Evolutionary conservation across 2,888 invertebrate genomes (phyloP), one percentile per base, ranked within the genome.

Genomic region (Coenonympha glycerion): DNA sequence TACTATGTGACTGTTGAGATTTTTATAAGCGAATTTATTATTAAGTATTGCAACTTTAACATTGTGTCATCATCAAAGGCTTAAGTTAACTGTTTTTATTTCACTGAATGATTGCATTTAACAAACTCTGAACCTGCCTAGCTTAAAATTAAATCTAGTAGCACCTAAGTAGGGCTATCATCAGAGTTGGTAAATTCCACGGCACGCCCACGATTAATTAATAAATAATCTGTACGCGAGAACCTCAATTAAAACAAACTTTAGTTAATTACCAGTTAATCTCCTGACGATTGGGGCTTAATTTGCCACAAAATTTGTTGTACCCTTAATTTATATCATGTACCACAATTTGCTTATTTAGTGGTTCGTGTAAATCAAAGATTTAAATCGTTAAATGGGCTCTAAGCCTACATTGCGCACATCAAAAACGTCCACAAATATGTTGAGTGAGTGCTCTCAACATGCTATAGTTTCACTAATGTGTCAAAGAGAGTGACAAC

Each of bases 271-370:
- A 34, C 47, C 50, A 44, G 42, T 50, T 53, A 56, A 50, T 40
- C 47, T 44, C 30, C 42, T 36, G 31, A 47, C 49, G 47, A 53
- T 44, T 39, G 36, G 42, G n/a, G 49, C 18, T 51, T 52, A 51
- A 57, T 54, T 57, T 46, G 24, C 55, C 44, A 56, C 45, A 48
- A 47, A 49, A 51, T 51, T 56, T 51, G 47, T 53, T 47, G 47
- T 44, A 50, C 46, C 47, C 36, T 48, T 47, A 41, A 41, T 48
- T 48, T 26, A 39, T 18, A 33, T 36, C 8, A 21, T 6, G 36
- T 28, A 26, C 13, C 28, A 28, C 18, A 40, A 19, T 24, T 11
- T 13, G 15, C 13, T 47, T 39, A 28, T 8, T 31, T 40, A 21
- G 16, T 31, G 16, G 24, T 11, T 28, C 18, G 6, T 36, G 36